Evolutionary conservation across 2,888 invertebrate genomes (phyloP), one percentile per base, ranked within the genome.

Genomic region (Hololepta plana): DNA sequence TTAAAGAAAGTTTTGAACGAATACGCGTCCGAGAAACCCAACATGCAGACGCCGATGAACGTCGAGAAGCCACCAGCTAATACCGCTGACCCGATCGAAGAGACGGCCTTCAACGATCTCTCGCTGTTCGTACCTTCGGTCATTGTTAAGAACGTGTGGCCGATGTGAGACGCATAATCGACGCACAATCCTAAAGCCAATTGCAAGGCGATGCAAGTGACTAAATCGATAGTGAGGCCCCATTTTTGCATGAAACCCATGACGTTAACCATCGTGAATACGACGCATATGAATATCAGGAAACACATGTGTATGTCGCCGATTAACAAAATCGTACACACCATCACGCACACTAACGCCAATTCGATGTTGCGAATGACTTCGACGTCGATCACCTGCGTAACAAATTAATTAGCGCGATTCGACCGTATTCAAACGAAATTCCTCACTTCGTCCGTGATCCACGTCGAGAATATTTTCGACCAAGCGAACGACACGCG

Each of bases 131-230:
- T 46, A 1, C 65, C 64, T 20, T 61, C 55, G 10, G 57, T 51
- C 10, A 63, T 53, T 2, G 73, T 72, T 39, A 84, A 60, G 49
- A 82, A 84, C 3, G 76, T 74, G 44, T 82, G 81, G 1, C 79
- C 77, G 4, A 80, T 71, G 44, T 80, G 80, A 3, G 79, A 75
- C 1, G 82, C 77, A 41, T 81, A 84, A 51, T 85, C 84, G 1
- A 84, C 77, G 42, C 81, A 80, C 26, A 85, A 57, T 25, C 84
- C 84, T 32, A 81, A 74, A 3, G 79, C 79, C 15, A 84, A 57
- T 42, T 82, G 77, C 7, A 84, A 56, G 14, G 75, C 77, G 28
- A 84, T 77, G 44, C 81, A 79, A 27, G 81, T 75, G 6, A 76
- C 75, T 26, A 80, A 67, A 47, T 84, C 82, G 19, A 85, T 73